Percentiles rank a stretch among this genome's conserved stretches.
Conservation (phyloP, 2,888 invertebrate species). For the Corbicula japonica region DNA sequence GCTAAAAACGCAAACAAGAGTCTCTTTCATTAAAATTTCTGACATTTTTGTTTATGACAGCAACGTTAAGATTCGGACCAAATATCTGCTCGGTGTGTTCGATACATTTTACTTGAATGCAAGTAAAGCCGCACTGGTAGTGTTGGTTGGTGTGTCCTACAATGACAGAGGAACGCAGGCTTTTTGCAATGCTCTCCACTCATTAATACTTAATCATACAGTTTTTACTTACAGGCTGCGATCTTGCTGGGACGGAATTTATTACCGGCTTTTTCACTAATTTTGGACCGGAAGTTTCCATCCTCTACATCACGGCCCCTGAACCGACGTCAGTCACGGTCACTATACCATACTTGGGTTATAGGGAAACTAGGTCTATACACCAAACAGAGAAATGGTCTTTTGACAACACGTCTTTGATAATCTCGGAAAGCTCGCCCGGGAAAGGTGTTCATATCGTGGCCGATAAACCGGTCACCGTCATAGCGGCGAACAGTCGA, state of each 20-base stretch:
- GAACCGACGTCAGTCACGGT: conserved; percentile 17
- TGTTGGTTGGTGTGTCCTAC: background rate
- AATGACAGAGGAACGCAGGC: background rate
- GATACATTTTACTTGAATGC: background rate
- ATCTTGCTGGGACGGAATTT: conserved; percentile 29
- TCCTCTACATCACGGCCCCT: conserved; percentile 26
- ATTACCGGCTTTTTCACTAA: conserved; percentile 20
- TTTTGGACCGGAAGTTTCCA: conserved; percentile 15
- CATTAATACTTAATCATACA: too few species aligned
- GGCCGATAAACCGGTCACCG: conserved; percentile 16
- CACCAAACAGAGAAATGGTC: conserved; percentile 7
- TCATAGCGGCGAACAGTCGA: conserved; percentile 25
- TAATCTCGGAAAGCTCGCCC: background rate
- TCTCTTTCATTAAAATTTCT: too few species aligned
- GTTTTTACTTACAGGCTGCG: conserved; percentile 1
- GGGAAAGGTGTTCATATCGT: conserved; percentile 13
- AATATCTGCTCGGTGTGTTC: background rate
- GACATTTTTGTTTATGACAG: too few species aligned
- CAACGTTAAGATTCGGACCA: background rate
- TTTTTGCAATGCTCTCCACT: background rate
- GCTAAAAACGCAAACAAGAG: too few species aligned
- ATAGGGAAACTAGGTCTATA: conserved; percentile 5
- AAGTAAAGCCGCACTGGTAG: background rate
- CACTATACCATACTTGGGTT: conserved; percentile 6
- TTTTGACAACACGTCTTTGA: conserved; percentile 1